These are phyloP conservation scores for Apodemus sylvaticus DNA, from an alignment of 2,113 vertebrate genomes.

Conservation along the genomic window DNA sequence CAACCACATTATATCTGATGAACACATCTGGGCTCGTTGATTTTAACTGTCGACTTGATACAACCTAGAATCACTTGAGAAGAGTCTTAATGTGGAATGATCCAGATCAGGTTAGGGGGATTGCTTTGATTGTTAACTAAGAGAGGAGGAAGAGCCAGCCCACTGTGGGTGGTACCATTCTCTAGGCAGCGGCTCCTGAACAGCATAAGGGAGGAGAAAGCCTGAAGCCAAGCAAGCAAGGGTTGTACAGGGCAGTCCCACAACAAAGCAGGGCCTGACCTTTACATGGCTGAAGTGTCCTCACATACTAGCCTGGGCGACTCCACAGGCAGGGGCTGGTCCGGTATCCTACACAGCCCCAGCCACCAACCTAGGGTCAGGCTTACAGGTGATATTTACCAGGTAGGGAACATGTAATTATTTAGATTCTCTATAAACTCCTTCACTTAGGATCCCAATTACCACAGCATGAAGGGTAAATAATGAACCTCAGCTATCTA, in stretches of 20 bases:
- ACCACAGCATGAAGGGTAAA: not conserved
- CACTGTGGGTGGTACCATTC: not conserved
- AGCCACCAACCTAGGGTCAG: not conserved
- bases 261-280: no score
- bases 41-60: not conserved
- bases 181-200: not conserved
- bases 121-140: not conserved
- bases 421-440: not conserved
- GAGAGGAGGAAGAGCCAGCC: not conserved
- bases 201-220: not conserved
- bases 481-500: not conserved
- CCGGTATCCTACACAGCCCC: rapidly evolving
- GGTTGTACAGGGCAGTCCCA: not conserved
- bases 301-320: not conserved
- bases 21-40: not conserved
- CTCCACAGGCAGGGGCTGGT: not conserved
- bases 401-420: not conserved
- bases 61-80: not conserved
- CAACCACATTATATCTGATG: not conserved
- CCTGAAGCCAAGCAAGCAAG: not conserved
- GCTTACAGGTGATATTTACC: not conserved
- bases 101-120: not conserved
- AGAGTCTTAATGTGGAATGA: not conserved
- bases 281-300: no score
- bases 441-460: not conserved